These are phyloP conservation scores for Andrena bucephala DNA, from an alignment of 2,888 invertebrate genomes.

Conservation along the genomic window DNA sequence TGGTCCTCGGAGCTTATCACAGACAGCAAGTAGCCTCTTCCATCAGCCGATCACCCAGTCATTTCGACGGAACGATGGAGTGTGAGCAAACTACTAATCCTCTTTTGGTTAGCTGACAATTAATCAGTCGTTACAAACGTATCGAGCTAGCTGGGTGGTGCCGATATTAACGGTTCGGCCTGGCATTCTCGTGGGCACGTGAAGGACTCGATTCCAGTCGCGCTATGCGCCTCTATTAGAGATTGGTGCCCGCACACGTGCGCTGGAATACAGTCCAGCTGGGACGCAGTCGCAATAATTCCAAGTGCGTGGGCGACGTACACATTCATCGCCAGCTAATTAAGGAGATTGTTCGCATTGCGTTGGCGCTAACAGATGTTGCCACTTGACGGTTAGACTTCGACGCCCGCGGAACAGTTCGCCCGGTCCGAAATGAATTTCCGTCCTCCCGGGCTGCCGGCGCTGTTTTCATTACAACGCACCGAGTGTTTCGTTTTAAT, in stretches of 20 bases:
- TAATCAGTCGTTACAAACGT: constrained; percentile 59
- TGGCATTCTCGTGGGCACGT: constrained; percentile 52
- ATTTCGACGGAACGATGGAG: background rate
- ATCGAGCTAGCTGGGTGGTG: constrained; percentile 7
- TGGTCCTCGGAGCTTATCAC: background rate
- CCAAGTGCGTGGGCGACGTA: constrained; percentile 39
- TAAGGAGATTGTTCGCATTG: constrained; percentile 69
- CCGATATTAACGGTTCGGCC: constrained; percentile 51
- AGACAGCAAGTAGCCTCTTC: background rate
- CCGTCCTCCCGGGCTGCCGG: background rate
- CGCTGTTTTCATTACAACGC: background rate
- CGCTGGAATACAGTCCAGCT: constrained; percentile 11
- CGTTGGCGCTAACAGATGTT: constrained; percentile 35
- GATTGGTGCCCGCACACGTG: constrained; percentile 21
- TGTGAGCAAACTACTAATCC: constrained; percentile 27
- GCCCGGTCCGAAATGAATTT: constrained; percentile 5
- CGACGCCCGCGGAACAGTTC: constrained; percentile 9
- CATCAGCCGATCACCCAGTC: background rate
- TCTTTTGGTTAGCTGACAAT: constrained; percentile 36
- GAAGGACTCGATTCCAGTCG: constrained; percentile 45
- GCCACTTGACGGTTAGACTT: constrained; percentile 23
- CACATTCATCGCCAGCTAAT: constrained; percentile 52
- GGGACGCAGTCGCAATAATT: constrained; percentile 24
- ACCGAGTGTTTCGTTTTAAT: constrained; percentile 1
- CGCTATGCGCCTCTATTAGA: constrained; percentile 20